Evolutionary conservation across 2,888 invertebrate species (phyloP).

Genomic region (Plagodis pulveraria): DNA sequence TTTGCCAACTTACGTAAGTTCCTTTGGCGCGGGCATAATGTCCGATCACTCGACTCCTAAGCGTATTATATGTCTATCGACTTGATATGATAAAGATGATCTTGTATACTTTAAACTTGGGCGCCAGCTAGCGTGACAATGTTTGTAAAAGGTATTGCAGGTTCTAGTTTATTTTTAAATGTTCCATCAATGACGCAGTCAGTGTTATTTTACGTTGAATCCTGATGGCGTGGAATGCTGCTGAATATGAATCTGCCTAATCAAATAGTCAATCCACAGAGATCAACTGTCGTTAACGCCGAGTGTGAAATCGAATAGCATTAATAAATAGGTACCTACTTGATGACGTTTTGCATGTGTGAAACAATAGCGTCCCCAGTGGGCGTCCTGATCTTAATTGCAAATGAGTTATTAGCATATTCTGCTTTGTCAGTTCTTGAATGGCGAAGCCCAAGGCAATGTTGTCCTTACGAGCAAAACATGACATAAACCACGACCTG

Average conservation of each 20-base stretch:
- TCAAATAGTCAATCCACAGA: slow-evolving; percentile 29
- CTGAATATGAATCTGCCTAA: not conserved
- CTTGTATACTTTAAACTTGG: too few species aligned
- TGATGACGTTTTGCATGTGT: slow-evolving; percentile 57
- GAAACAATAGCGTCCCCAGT: slow-evolving; percentile 77
- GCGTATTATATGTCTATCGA: too few species aligned
- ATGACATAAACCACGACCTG: slow-evolving; percentile 43
- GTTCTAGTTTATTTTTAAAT: too few species aligned
- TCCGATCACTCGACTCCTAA: too few species aligned
- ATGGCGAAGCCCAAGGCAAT: slow-evolving; percentile 71
- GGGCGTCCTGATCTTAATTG: slow-evolving; percentile 79
- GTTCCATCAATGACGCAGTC: too few species aligned
- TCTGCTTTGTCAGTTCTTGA: slow-evolving; percentile 76
- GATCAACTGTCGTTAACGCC: slow-evolving; percentile 23
- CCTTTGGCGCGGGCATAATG: too few species aligned
- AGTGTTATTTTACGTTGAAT: too few species aligned
- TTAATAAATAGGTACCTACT: slow-evolving; percentile 46
- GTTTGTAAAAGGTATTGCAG: too few species aligned
- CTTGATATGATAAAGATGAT: too few species aligned
- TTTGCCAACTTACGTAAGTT: too few species aligned
- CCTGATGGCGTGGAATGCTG: too few species aligned
- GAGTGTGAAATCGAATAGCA: slow-evolving; percentile 35
- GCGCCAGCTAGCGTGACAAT: too few species aligned
- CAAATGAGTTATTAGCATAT: slow-evolving; percentile 80
- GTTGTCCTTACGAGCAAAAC: slow-evolving; percentile 61